These are phyloP conservation scores for Tribolium madens DNA, from an alignment of 1,140 invertebrate species.

Conservation along the genomic window DNA sequence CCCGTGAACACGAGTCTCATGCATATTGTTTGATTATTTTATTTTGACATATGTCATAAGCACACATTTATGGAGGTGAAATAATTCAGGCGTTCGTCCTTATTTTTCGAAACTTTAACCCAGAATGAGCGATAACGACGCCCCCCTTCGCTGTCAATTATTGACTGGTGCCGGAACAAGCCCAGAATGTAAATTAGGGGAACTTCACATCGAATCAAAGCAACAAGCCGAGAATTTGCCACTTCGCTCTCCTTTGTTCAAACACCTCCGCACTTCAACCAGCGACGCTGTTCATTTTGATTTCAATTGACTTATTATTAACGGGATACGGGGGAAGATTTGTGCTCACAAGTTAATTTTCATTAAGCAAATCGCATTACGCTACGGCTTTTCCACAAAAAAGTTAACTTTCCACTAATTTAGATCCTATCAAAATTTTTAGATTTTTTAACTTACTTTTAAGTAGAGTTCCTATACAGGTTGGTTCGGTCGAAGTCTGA, in stretches of 20 bases:
- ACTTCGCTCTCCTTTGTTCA: constrained; percentile 37
- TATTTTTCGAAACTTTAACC: constrained; percentile 11
- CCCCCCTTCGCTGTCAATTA: constrained; percentile 50
- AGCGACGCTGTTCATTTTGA: constrained; percentile 25
- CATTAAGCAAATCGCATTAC: constrained; percentile 1
- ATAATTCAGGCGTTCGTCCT: background rate
- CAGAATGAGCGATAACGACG: background rate
- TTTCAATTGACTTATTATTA: constrained; percentile 35
- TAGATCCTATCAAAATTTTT: too few relatives aligned
- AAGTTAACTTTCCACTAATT: too few relatives aligned
- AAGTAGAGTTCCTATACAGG: too few relatives aligned
- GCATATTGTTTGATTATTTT: constrained; percentile 45
- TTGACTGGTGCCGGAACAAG: constrained; percentile 57
- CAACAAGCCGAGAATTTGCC: constrained; percentile 54
- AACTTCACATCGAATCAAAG: constrained; percentile 56
- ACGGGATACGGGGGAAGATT: background rate
- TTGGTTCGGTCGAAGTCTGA: too few relatives aligned
- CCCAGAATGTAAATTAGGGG: constrained; percentile 58
- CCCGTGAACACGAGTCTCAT: constrained; percentile 13
- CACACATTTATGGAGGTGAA: constrained; percentile 21
- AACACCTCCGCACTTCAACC: constrained; percentile 19
- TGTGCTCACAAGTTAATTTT: constrained; percentile 28
- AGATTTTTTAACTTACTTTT: too few relatives aligned
- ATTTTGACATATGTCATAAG: constrained; percentile 40
- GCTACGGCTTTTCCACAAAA: too few relatives aligned